Evolutionary conservation across 2,797 vertebrate species (phyloP).

Genomic region (Somateria mollissima): DNA sequence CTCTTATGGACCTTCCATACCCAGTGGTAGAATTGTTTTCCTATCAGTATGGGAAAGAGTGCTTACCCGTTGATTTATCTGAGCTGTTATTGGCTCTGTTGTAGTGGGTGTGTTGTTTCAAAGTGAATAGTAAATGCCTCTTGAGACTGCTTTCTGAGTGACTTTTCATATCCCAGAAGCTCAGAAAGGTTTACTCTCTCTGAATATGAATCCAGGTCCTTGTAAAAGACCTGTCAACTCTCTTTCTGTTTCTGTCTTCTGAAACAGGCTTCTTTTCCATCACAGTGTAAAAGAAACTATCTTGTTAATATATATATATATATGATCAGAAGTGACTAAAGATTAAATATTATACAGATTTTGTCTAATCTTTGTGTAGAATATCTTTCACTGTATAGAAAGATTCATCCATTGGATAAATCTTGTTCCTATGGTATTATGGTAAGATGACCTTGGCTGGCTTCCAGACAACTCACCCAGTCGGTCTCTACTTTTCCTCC

Average conservation of each 20-base stretch:
- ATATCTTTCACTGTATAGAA: neutral
- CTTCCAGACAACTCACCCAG: neutral
- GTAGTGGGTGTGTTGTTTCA: neutral
- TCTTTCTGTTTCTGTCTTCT: neutral
- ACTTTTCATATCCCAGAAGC: neutral
- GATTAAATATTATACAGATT: neutral
- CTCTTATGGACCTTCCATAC: neutral
- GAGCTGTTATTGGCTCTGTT: neutral
- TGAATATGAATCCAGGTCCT: neutral
- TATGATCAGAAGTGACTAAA: neutral
- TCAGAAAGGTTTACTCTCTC: neutral
- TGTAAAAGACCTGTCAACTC: neutral
- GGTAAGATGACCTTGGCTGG: neutral
- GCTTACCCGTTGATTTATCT: neutral
- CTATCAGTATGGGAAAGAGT: neutral
- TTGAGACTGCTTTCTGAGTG: neutral
- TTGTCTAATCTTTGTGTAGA: neutral
- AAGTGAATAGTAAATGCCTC: neutral
- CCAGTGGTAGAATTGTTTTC: neutral
- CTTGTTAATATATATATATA: neutral
- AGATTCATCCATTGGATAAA: neutral
- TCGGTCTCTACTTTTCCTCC: neutral
- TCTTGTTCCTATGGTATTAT: neutral
- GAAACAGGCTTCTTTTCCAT: neutral
- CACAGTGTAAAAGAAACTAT: neutral